phyloP scores from a whole-genome alignment of 2,797 vertebrate genomes.

The Cyprinodon diabolis region DNA sequence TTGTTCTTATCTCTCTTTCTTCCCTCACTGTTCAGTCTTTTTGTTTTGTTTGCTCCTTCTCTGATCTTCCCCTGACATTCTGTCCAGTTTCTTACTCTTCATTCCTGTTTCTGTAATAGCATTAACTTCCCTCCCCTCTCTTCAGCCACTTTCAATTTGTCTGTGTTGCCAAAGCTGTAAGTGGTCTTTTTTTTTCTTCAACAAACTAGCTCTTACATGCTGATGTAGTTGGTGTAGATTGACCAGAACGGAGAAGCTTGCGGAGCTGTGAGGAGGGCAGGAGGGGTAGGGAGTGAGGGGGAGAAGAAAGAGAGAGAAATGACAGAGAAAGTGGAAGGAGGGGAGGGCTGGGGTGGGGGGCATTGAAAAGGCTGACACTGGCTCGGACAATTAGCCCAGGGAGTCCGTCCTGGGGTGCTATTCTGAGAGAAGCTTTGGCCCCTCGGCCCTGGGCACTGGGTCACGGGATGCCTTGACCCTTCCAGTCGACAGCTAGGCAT shows the following conservation, averaged over 20 bases:
- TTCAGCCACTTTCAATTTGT: background rate
- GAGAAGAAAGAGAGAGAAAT: conserved; percentile 67
- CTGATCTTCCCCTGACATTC: conserved; percentile 25
- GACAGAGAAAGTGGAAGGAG: conserved; percentile 68
- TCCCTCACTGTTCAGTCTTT: background rate
- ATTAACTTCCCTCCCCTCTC: conserved; percentile 40
- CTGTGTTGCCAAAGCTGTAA: background rate
- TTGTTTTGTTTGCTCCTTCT: conserved; percentile 4
- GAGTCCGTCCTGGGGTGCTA: conserved; percentile 82
- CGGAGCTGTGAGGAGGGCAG: conserved; percentile 38
- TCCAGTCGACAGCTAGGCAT: conserved; percentile 82
- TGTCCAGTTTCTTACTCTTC: conserved; percentile 18
- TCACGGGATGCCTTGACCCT: conserved; percentile 85
- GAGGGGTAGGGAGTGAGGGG: conserved; percentile 35
- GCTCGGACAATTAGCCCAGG: conserved; percentile 84
- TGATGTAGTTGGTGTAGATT: conserved; percentile 57
- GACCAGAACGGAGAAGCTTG: conserved; percentile 52
- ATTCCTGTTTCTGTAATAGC: conserved; percentile 22
- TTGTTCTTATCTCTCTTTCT: conserved; percentile 36
- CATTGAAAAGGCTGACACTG: conserved; percentile 83
- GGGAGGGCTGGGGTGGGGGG: conserved; percentile 50
- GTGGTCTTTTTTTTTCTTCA: background rate
- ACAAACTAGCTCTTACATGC: conserved; percentile 25
- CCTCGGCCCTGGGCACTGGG: conserved; percentile 74
- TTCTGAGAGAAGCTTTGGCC: conserved; percentile 78